Evolutionary conservation across 1,140 invertebrate species (phyloP).

Genomic region (Ganaspis sp.): DNA sequence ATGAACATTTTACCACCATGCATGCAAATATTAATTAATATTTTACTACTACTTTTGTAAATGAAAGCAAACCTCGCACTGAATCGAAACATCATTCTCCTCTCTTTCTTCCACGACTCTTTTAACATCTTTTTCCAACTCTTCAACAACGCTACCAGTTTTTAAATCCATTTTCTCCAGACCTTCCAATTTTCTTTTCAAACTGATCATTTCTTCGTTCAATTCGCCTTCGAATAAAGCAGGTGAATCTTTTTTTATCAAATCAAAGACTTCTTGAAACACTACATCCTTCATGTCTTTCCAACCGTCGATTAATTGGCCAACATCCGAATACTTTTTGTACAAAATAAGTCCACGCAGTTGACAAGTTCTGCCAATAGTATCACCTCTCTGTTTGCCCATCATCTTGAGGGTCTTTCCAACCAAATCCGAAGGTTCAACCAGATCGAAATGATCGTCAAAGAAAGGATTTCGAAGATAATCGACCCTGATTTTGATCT

Average conservation of each 20-base stretch:
- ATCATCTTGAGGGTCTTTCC: conserved; percentile 87
- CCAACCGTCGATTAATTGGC: conserved; percentile 70
- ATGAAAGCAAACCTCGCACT: conserved; percentile 74
- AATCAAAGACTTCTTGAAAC: conserved; percentile 70
- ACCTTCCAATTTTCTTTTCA: conserved; percentile 56
- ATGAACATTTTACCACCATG: too few relatives aligned
- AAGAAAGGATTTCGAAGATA: conserved; percentile 88
- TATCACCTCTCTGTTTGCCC: conserved; percentile 76
- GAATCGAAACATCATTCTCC: conserved; percentile 77
- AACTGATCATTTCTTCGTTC: conserved; percentile 57
- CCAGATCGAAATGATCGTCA: conserved; percentile 93
- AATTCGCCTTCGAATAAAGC: conserved; percentile 66
- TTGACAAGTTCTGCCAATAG: conserved; percentile 80
- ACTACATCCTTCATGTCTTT: conserved; percentile 60
- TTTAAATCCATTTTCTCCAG: conserved; percentile 65
- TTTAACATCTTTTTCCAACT: conserved; percentile 76
- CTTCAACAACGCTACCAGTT: conserved; percentile 67
- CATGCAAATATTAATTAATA: too few relatives aligned
- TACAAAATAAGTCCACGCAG: conserved; percentile 83
- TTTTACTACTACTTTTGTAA: too few relatives aligned
- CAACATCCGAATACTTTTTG: conserved; percentile 81
- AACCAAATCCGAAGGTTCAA: conserved; percentile 80
- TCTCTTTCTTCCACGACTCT: conserved; percentile 75
- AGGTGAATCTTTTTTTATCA: conserved; percentile 65
- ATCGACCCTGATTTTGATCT: conserved; percentile 85